These are phyloP conservation scores for Itoplectis maculator DNA, from an alignment of 2,888 invertebrate species.

Conservation along the genomic window DNA sequence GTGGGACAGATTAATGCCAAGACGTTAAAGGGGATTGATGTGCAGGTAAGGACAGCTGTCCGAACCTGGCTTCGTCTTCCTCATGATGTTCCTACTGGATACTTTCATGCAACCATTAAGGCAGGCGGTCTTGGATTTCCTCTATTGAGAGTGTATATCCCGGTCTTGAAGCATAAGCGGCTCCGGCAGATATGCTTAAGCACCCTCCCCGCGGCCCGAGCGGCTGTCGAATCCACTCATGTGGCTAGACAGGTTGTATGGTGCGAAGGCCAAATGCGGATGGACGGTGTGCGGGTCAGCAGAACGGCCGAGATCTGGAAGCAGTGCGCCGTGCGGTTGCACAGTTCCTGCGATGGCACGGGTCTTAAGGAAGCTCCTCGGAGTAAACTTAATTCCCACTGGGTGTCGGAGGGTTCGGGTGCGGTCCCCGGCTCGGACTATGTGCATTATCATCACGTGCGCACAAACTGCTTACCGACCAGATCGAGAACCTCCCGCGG, in stretches of 20 bases:
- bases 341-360: background rate
- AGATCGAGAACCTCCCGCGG: slow-evolving; percentile 68
- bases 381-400: background rate
- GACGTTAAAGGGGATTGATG: background rate
- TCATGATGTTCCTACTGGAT: background rate
- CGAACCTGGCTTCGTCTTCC: slow-evolving; percentile 33
- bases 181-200: background rate
- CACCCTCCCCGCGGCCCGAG: background rate
- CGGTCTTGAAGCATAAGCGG: background rate
- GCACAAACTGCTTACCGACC: slow-evolving; percentile 76
- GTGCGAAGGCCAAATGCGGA: background rate
- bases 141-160: background rate
- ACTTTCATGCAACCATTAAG: background rate
- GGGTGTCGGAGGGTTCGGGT: background rate
- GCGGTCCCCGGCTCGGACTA: background rate
- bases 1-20: background rate
- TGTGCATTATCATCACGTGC: background rate
- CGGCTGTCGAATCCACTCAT: background rate
- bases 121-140: background rate
- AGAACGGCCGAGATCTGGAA: background rate
- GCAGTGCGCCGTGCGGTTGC: background rate
- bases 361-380: background rate
- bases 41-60: background rate
- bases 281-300: background rate
- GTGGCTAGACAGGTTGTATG: background rate